Conservation (phyloP, 2,888 invertebrate genomes). For the Acanthosepion lycidas region DNA sequence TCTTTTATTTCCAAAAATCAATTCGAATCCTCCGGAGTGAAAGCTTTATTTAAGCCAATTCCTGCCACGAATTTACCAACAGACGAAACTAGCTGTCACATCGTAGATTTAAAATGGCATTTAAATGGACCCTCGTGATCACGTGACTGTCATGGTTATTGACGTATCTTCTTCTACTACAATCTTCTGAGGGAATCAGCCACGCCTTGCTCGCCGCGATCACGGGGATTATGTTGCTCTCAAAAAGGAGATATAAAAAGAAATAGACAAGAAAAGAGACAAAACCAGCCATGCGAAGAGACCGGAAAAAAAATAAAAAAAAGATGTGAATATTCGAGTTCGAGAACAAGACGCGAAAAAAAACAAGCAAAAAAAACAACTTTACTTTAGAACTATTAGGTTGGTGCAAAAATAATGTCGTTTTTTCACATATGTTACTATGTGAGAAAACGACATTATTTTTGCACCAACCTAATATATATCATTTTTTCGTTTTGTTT, state of each 20-base stretch:
- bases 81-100: slow-evolving; percentile 33
- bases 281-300: neutral
- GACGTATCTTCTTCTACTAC: neutral
- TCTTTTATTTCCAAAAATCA: neutral
- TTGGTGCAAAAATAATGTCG: too few relatives aligned
- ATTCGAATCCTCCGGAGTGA: slow-evolving; percentile 22
- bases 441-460: too few relatives aligned
- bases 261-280: neutral
- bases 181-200: neutral
- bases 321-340: too few relatives aligned
- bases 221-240: neutral
- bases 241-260: neutral
- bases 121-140: neutral
- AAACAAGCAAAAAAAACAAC: too few relatives aligned
- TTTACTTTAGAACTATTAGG: too few relatives aligned
- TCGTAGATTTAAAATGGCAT: slow-evolving; percentile 33
- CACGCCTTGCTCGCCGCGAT: neutral
- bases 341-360: too few relatives aligned
- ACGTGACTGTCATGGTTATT: slow-evolving; percentile 10
- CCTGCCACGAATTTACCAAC: slow-evolving; percentile 33
- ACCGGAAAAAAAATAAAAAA: neutral
- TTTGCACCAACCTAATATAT: too few relatives aligned
- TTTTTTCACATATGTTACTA: too few relatives aligned
- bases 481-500: too few relatives aligned
- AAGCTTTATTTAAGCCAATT: slow-evolving; percentile 13